phyloP scores from a whole-genome alignment of 2,888 invertebrate species.

The Ecliptopera silaceata region DNA sequence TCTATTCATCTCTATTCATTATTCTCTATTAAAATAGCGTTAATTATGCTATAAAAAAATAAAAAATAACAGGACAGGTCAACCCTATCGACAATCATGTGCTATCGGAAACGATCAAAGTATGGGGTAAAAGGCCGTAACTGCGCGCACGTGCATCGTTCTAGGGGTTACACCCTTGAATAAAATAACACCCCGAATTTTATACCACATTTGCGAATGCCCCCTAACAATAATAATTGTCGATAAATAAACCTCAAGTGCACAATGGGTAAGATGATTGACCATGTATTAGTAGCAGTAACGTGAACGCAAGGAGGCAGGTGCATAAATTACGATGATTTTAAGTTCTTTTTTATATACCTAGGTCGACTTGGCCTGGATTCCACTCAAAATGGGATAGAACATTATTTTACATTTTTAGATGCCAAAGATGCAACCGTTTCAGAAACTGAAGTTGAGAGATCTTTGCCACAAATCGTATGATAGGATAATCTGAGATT shows the following conservation, averaged over 20 bases:
- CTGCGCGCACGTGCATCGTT: slow-evolving; percentile 68
- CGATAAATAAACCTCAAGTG: slow-evolving; percentile 72
- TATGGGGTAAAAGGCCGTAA: slow-evolving; percentile 61
- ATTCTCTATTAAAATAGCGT: not conserved
- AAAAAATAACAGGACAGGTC: slow-evolving; percentile 60
- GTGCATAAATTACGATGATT: not conserved
- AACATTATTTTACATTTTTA: too few species aligned
- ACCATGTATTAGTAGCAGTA: not conserved
- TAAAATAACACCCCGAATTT: slow-evolving; percentile 61
- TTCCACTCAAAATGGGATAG: too few species aligned
- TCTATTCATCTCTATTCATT: too few species aligned
- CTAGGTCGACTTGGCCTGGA: not conserved
- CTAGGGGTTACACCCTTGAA: slow-evolving; percentile 33
- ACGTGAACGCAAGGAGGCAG: not conserved
- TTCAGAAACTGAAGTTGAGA: too few species aligned
- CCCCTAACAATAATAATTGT: slow-evolving; percentile 64
- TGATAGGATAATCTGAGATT: too few species aligned
- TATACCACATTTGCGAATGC: slow-evolving; percentile 66
- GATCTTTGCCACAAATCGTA: too few species aligned
- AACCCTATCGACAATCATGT: slow-evolving; percentile 57
- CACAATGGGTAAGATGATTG: slow-evolving; percentile 23
- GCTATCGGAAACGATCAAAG: slow-evolving; percentile 39
- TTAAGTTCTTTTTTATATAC: not conserved
- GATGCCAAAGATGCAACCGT: too few species aligned
- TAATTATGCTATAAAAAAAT: slow-evolving; percentile 45